Evolutionary conservation across 2,797 vertebrate genomes (phyloP).

Genomic region (Acanthornis magna): DNA sequence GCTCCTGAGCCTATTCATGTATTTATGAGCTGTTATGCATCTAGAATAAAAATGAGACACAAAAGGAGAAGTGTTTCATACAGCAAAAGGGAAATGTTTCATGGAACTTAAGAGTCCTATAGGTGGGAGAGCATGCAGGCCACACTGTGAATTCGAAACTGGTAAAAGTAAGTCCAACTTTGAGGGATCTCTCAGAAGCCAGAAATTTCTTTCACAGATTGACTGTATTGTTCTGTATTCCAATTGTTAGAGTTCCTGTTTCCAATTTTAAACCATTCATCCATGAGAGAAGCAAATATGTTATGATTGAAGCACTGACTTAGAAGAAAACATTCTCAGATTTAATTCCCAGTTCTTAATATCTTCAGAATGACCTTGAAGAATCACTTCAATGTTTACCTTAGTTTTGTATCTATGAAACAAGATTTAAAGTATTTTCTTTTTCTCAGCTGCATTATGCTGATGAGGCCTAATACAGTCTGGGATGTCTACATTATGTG

Average conservation of each 20-base stretch:
- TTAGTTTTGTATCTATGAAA: background rate
- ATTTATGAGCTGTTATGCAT: background rate
- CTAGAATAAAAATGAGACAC: background rate
- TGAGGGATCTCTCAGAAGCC: background rate
- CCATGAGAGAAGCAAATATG: background rate
- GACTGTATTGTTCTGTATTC: background rate
- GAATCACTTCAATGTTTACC: background rate
- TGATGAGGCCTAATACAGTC: background rate
- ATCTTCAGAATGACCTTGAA: background rate
- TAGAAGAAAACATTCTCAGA: conserved; percentile 3
- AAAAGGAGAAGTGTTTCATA: background rate
- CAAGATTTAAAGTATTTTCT: background rate
- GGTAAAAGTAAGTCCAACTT: background rate
- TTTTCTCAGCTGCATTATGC: background rate
- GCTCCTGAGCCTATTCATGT: background rate
- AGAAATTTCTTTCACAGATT: background rate
- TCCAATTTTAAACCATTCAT: conserved; percentile 1
- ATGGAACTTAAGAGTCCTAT: background rate
- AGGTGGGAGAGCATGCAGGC: background rate
- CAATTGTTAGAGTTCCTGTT: background rate
- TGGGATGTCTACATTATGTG: background rate
- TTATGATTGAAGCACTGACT: background rate
- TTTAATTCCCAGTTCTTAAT: background rate
- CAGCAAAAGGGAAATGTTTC: background rate
- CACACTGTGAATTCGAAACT: background rate